Conservation (phyloP, 2,113 vertebrate genomes). For the Muntiacus muntjak region DNA sequence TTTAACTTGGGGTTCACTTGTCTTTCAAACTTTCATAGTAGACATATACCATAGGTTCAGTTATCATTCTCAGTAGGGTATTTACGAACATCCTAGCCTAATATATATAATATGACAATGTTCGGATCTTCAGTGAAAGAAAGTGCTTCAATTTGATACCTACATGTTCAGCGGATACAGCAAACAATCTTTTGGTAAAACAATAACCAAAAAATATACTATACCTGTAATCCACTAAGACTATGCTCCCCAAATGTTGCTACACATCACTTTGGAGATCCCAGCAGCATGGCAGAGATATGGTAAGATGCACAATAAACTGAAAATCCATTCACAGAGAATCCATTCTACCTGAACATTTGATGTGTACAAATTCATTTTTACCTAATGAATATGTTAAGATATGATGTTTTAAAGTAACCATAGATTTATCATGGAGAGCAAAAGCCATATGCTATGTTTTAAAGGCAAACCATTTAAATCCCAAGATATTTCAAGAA, state of each 20-base stretch:
- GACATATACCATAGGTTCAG: not conserved
- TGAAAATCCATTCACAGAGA: not conserved
- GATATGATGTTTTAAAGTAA: not conserved
- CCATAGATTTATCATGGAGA: not conserved
- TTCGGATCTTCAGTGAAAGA: not conserved
- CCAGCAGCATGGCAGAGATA: not conserved
- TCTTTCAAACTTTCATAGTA: not conserved
- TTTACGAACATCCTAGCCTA: not conserved
- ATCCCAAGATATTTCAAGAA: not conserved
- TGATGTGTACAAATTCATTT: not conserved
- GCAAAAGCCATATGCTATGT: not conserved
- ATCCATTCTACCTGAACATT: not conserved
- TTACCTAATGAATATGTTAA: not conserved
- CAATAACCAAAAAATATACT: not conserved
- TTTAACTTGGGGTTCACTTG: not conserved
- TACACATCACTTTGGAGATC: not conserved
- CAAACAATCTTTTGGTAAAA: not conserved
- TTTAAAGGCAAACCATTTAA: not conserved
- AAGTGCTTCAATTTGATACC: not conserved
- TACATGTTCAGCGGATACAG: fast-evolving
- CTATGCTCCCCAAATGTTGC: not conserved
- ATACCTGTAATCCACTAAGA: not conserved
- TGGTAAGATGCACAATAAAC: not conserved
- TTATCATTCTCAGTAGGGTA: not conserved
- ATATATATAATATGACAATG: not conserved